Evolutionary conservation across 2,113 vertebrate species (phyloP).

Genomic region (Syrmaticus mikado): DNA sequence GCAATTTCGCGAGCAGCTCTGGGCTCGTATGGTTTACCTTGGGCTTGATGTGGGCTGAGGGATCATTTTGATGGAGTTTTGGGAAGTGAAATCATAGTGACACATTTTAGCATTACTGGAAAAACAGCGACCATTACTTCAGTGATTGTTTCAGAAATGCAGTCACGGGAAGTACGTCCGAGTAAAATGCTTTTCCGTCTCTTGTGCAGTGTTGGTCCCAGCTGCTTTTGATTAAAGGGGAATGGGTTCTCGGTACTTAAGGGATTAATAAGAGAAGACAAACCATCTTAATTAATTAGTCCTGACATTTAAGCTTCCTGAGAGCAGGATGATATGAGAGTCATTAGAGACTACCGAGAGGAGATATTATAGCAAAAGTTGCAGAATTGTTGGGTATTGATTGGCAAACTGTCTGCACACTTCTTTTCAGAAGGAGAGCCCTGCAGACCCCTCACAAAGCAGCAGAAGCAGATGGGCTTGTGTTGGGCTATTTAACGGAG

Average conservation of each 20-base stretch:
- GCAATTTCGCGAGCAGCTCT: neutral
- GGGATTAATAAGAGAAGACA: conserved; percentile 53
- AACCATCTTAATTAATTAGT: conserved; percentile 55
- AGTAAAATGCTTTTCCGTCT: neutral
- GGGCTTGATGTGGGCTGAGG: neutral
- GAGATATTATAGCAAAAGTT: neutral
- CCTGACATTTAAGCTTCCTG: conserved; percentile 61
- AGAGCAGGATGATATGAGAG: conserved; percentile 5
- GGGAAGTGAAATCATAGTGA: neutral
- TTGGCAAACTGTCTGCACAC: neutral
- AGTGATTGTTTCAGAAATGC: neutral
- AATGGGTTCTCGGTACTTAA: conserved; percentile 17
- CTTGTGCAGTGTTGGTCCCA: neutral
- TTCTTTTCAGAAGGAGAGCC: neutral
- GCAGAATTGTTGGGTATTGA: neutral
- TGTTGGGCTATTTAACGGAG: neutral
- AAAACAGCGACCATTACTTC: neutral
- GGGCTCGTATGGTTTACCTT: neutral
- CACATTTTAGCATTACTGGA: neutral
- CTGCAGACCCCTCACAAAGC: neutral
- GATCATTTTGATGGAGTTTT: neutral
- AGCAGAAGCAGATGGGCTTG: neutral
- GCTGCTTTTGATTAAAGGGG: conserved; percentile 43
- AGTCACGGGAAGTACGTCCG: neutral
- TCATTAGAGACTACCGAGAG: neutral